Evolutionary conservation across 2,888 invertebrate species (phyloP), one percentile per base, ranked within the genome.

Genomic region (Bombylius major): DNA sequence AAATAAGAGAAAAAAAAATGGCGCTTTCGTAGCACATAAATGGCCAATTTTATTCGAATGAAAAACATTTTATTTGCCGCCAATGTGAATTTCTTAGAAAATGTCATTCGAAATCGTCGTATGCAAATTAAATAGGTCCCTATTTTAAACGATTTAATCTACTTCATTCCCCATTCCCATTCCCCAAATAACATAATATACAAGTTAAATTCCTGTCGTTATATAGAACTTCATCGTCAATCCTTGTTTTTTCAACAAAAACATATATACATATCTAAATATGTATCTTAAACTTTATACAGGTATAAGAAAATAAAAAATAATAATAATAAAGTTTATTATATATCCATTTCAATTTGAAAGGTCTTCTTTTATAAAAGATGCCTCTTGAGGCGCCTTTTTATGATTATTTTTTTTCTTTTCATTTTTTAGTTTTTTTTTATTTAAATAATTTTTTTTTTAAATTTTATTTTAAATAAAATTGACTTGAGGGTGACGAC

Each of bases 61-160:
- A 54, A 59, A 59, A 58, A 59, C 57, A 58, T 59, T 59, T 59
- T 59, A 59, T 59, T 59, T 59, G 57, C 58, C 54, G 56, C 52
- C 56, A 54, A 56, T 59, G 55, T 57, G 59, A 59, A 56, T 58
- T 59, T 58, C 59, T 54, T 50, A 53, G 56, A 57, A 59, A 53
- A 53, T 58, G 55, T 53, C 51, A 42, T 11, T 42, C 11, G 39
- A 42, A n/a, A n/a, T 56, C 57, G 54, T 56, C 60, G 60, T 60
- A 60, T 60, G 60, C 58, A 60, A 60, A 60, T 60, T 57, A 59
- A 60, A 60, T 60, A 57, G 58, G 58, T 60, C 58, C 57, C 60
- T 57, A 56, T 58, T 58, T 56, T 48, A 54, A 55, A 56, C 58
- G 58, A 60, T 60, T 58, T 58, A 60, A 60, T 60, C 60, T 58